Conservation (phyloP, 2,113 vertebrate species). For the Regulus satrapa region DNA sequence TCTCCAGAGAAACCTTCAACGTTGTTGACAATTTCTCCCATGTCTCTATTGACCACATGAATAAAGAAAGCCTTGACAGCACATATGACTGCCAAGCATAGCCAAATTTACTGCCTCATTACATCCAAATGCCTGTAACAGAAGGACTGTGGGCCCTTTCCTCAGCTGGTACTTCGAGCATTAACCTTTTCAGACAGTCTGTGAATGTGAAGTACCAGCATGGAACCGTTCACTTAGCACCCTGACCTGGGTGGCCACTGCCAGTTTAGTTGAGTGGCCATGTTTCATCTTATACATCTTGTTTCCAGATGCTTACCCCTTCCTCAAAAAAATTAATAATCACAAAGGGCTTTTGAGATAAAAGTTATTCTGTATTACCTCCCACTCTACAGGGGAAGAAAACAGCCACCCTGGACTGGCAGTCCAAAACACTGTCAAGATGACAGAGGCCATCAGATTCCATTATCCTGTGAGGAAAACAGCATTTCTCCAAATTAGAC, state of each 20-base stretch:
- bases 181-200: background rate
- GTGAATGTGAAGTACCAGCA: background rate
- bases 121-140: background rate
- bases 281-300: background rate
- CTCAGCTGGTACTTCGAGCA: background rate
- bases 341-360: background rate
- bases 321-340: background rate
- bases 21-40: conserved; percentile 73
- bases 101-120: background rate
- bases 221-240: background rate
- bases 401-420: background rate
- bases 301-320: background rate
- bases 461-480: background rate
- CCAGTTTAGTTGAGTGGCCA: background rate
- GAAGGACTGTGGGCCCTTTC: background rate
- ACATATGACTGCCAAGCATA: conserved; percentile 67
- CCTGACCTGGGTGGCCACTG: background rate
- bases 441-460: background rate
- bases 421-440: background rate
- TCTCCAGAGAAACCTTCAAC: conserved; percentile 80
- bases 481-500: background rate
- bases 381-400: background rate
- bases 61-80: conserved; percentile 71
- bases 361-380: background rate
- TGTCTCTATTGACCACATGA: conserved; percentile 70